A percentile compares a stretch with the other conserved stretches of the same genome.
Conservation (phyloP, 2,797 vertebrate genomes). For the Megalops cyprinoides region DNA sequence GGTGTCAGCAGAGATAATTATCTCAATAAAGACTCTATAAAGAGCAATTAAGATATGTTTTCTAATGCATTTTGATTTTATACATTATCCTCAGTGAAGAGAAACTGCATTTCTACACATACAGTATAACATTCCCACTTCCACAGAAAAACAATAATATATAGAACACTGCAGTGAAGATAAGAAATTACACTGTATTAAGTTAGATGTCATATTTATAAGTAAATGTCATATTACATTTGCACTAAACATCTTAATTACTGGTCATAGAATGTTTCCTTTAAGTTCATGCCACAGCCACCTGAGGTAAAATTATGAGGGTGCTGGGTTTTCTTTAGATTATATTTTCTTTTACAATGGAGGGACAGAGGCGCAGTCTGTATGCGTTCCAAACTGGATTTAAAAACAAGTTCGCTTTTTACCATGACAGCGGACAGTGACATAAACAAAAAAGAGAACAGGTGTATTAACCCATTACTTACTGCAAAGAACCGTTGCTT, state of each 20-base stretch:
- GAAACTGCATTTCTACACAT: too few relatives aligned
- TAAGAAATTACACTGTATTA: too few relatives aligned
- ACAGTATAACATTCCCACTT: too few relatives aligned
- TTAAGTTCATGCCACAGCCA: not conserved
- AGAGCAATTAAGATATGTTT: too few relatives aligned
- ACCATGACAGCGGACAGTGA: not conserved
- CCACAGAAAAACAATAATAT: too few relatives aligned
- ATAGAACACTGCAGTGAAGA: too few relatives aligned
- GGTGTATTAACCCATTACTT: conserved; percentile 55
- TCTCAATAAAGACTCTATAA: not conserved
- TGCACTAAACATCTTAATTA: not conserved
- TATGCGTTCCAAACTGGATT: not conserved
- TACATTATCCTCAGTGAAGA: too few relatives aligned
- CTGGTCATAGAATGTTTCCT: not conserved
- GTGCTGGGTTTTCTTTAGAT: not conserved
- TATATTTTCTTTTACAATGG: not conserved
- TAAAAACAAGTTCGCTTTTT: not conserved
- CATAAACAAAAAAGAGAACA: not conserved
- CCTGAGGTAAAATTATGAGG: not conserved
- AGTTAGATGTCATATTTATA: too few relatives aligned
- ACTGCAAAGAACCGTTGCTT: conserved; percentile 74
- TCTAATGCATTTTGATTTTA: too few relatives aligned
- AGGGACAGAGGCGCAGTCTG: not conserved
- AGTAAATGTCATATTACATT: not conserved
- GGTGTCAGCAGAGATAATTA: not conserved